A percentile compares a stretch with the other conserved stretches of the same genome.
phyloP scores from a whole-genome alignment of 1,140 invertebrate species.

The Euura saliciscinereae region DNA sequence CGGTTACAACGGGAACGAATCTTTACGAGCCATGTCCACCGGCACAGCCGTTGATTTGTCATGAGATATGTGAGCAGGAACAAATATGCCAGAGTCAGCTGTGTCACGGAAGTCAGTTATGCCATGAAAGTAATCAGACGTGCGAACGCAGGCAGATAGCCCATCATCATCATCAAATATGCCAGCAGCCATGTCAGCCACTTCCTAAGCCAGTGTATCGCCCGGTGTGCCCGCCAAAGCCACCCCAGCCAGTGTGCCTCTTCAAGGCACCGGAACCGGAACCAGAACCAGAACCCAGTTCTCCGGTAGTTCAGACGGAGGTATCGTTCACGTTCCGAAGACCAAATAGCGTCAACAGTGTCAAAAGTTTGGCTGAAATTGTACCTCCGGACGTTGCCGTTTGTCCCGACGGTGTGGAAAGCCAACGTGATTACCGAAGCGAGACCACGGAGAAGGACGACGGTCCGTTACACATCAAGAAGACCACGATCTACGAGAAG shows the following conservation, averaged over 20 bases:
- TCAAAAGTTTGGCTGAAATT: conserved; percentile 41
- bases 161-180: background rate
- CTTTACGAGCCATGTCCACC: conserved; percentile 40
- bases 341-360: conserved; percentile 8
- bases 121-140: background rate
- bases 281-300: conserved; percentile 20
- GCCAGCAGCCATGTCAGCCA: background rate
- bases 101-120: background rate
- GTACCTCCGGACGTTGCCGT: conserved; percentile 44
- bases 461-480: conserved; percentile 51
- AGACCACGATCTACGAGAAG: conserved; percentile 54
- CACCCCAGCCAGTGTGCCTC: background rate
- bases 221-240: background rate
- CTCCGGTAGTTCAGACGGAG: background rate
- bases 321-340: conserved; percentile 2
- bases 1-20: conserved; percentile 41
- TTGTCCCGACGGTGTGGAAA: conserved; percentile 46
- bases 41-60: background rate
- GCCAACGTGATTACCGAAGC: conserved; percentile 52
- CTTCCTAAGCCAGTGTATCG: background rate
- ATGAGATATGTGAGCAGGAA: background rate
- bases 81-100: background rate
- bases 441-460: conserved; percentile 53
- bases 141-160: background rate
- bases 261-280: conserved; percentile 12